Percentiles rank a stretch among this genome's conserved stretches.
Conservation (phyloP, 1,140 invertebrate genomes). For the Eciton burchellii region DNA sequence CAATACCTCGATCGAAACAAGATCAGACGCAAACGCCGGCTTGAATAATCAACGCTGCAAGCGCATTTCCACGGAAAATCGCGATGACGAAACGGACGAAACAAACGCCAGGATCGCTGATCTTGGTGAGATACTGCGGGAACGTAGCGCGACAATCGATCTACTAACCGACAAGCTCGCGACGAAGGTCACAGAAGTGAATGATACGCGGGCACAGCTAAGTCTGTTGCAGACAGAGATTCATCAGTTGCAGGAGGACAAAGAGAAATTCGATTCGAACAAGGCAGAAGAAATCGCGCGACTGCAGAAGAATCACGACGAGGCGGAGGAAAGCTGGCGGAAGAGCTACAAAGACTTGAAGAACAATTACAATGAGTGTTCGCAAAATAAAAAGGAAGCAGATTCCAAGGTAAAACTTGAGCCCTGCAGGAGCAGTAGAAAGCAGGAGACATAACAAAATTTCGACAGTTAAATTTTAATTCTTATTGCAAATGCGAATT, state of each 20-base stretch:
- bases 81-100: neutral
- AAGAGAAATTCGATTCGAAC: constrained; percentile 66
- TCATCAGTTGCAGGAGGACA: constrained; percentile 66
- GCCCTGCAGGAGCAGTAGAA: too few relatives aligned
- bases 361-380: constrained; percentile 65
- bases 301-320: constrained; percentile 64
- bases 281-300: constrained; percentile 65
- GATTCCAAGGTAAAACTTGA: constrained; percentile 65
- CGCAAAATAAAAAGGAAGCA: constrained; percentile 71
- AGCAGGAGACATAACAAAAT: too few relatives aligned
- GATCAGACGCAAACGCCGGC: neutral
- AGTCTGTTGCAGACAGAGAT: constrained; percentile 66
- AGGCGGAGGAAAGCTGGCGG: constrained; percentile 69
- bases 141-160: constrained; percentile 74
- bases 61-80: neutral
- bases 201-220: constrained; percentile 58
- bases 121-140: constrained; percentile 77
- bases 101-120: constrained; percentile 71
- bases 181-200: constrained; percentile 67
- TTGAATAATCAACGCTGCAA: neutral
- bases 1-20: neutral
- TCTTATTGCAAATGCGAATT: neutral
- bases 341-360: constrained; percentile 72
- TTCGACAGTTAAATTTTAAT: too few relatives aligned
- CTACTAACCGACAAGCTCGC: constrained; percentile 73